Evolutionary conservation across 2,797 vertebrate genomes (phyloP), one percentile per base, ranked within the genome.

Genomic region (Gobionotothen gibberifrons): DNA sequence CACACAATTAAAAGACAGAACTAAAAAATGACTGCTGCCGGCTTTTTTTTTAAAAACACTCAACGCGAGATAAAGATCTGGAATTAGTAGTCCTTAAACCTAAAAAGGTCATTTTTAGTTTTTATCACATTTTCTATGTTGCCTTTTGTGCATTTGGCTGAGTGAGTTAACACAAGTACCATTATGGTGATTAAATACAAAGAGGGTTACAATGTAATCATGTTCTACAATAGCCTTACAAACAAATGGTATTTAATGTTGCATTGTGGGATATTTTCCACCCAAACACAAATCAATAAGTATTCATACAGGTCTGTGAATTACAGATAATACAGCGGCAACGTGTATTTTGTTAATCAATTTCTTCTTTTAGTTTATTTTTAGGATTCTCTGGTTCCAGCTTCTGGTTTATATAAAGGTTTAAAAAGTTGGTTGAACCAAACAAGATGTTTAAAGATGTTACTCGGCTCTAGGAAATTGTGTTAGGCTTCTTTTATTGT

Each of bases 1-100:
- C 79, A 87, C 48, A 40, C 54, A 73, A 57, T 71, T 46, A 26
- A 76, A 76, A 81, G 85, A 72, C 65, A 76, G 15, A 61, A 72
- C 69, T 77, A 47, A 74, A 69, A 78, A 62, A 59, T 40, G 16
- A 69, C 64, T 60, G 49, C 9, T 60, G 46, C 8, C 42, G 29
- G 60, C 53, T 26, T 40, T 46, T 36, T 36, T 21, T 2, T 21
- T 32, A 4, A 13, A 73, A 77, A 59, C 46, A 22, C 1, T 53
- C 40, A 54, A 46, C 48, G 17, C 3, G 9, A 22, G 42, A 65
- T 42, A 22, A 43, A 69, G 76, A 58, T 36, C 17, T 53, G 51
- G 11, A 26, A 46, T 12, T 26, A 67, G 16, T 61, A 1, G 49
- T 39, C 59, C 42, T 63, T 40, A 54, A 59, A 51, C 36, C 5